Evolutionary conservation across 2,797 vertebrate genomes (phyloP).

Genomic region (Microtus agrestis): DNA sequence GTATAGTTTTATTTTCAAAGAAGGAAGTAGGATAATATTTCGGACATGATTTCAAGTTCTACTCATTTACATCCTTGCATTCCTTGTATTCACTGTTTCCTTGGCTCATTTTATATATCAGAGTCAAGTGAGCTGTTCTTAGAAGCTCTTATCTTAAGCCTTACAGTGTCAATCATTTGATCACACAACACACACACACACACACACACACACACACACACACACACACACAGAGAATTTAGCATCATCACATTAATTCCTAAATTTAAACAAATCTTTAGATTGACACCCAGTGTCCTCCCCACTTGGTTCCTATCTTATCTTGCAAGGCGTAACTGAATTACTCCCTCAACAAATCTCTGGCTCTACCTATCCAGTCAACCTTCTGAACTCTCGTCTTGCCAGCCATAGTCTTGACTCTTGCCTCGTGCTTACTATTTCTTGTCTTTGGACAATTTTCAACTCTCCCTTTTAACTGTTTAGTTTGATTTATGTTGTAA

Average conservation of each 20-base stretch:
- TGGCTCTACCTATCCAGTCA: neutral
- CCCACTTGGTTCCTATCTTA: neutral
- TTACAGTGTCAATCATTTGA: neutral
- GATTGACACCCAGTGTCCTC: neutral
- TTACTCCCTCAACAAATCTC: neutral
- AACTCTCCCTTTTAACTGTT: neutral
- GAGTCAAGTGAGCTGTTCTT: neutral
- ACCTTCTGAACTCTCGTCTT: neutral
- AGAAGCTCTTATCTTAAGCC: neutral
- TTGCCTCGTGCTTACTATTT: neutral
- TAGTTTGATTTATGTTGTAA: neutral
- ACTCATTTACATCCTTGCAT: neutral
- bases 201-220: neutral
- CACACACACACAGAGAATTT: neutral
- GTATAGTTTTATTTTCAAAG: neutral
- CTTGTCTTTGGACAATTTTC: constrained; percentile 39
- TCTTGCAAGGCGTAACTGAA: constrained; percentile 13
- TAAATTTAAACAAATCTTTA: neutral
- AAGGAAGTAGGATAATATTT: neutral
- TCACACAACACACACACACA: neutral
- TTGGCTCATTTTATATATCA: neutral
- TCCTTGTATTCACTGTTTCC: neutral
- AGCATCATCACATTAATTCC: neutral
- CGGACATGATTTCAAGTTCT: neutral
- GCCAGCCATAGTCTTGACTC: constrained; percentile 31